A percentile compares a stretch with the other conserved stretches of the same genome.
Conservation (phyloP, 1,140 invertebrate species). For the Pteromalus puparum region DNA sequence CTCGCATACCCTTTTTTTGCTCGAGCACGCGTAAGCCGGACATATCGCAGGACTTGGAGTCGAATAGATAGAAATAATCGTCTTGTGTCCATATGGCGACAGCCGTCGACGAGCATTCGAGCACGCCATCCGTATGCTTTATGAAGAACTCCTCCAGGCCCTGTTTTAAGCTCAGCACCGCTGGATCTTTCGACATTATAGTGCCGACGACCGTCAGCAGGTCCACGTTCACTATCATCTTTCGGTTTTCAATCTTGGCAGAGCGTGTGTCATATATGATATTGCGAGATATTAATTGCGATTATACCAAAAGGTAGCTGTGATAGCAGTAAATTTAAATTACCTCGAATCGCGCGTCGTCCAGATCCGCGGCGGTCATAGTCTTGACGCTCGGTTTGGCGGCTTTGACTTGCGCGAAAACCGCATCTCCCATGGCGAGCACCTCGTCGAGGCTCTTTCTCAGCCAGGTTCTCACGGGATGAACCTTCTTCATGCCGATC, state of each 20-base stretch:
- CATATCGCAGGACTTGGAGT: slow-evolving; percentile 65
- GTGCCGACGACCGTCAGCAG: slow-evolving; percentile 66
- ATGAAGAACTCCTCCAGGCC: slow-evolving; percentile 67
- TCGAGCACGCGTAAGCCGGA: slow-evolving; percentile 57
- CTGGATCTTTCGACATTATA: slow-evolving; percentile 61
- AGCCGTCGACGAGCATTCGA: slow-evolving; percentile 63
- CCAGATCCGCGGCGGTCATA: slow-evolving; percentile 63
- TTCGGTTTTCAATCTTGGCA: slow-evolving; percentile 56
- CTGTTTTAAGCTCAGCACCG: slow-evolving; percentile 61
- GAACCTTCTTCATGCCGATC: slow-evolving; percentile 62
- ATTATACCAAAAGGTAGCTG: too few relatives aligned
- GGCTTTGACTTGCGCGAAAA: slow-evolving; percentile 57
- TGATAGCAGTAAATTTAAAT: background rate
- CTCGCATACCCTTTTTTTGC: slow-evolving; percentile 56
- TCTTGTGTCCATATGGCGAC: slow-evolving; percentile 66
- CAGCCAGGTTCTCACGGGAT: slow-evolving; percentile 65
- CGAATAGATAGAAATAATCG: slow-evolving; percentile 66
- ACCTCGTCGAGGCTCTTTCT: slow-evolving; percentile 66
- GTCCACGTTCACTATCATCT: slow-evolving; percentile 63
- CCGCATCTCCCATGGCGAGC: slow-evolving; percentile 61
- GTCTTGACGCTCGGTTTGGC: slow-evolving; percentile 60
- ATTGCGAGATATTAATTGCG: too few relatives aligned
- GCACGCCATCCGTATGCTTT: slow-evolving; percentile 61
- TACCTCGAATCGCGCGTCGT: slow-evolving; percentile 55
- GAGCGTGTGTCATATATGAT: background rate